Evolutionary conservation across 2,113 vertebrate species (phyloP).

Genomic region (Pteropus alecto): DNA sequence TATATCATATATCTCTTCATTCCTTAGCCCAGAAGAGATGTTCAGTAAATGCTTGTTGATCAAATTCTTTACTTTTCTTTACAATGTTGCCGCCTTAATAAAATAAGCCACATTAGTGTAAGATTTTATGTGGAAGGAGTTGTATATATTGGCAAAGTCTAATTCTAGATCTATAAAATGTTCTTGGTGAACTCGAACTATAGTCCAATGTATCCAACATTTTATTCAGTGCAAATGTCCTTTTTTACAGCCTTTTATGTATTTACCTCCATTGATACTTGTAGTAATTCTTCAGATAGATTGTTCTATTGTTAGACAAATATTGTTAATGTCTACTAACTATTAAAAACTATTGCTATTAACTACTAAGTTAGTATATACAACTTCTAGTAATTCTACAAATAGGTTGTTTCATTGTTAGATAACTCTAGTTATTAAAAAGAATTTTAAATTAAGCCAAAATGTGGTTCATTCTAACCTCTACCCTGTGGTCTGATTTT

Average conservation of each 20-base stretch:
- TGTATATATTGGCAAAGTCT: not conserved
- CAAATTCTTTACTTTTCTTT: not conserved
- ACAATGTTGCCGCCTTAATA: not conserved
- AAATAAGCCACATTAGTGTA: not conserved
- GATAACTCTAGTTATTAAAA: not conserved
- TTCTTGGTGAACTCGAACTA: not conserved
- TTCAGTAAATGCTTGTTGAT: not conserved
- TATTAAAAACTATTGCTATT: not conserved
- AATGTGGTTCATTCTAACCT: not conserved
- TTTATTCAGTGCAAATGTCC: not conserved
- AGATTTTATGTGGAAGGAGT: not conserved
- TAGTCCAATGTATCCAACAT: not conserved
- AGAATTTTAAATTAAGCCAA: not conserved
- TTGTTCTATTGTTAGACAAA: not conserved
- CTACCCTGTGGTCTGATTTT: not conserved
- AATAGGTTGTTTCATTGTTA: not conserved
- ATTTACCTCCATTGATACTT: not conserved
- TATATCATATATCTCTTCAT: not conserved
- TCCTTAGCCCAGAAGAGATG: not conserved
- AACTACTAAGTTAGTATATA: not conserved
- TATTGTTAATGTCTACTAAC: not conserved
- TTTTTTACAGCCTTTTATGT: not conserved
- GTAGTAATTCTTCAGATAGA: not conserved
- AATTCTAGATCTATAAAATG: not conserved
- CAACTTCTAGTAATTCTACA: not conserved